Base-by-base conservation (phyloP, 2,888 invertebrate genomes). In the Aporophyla nigra region DNA sequence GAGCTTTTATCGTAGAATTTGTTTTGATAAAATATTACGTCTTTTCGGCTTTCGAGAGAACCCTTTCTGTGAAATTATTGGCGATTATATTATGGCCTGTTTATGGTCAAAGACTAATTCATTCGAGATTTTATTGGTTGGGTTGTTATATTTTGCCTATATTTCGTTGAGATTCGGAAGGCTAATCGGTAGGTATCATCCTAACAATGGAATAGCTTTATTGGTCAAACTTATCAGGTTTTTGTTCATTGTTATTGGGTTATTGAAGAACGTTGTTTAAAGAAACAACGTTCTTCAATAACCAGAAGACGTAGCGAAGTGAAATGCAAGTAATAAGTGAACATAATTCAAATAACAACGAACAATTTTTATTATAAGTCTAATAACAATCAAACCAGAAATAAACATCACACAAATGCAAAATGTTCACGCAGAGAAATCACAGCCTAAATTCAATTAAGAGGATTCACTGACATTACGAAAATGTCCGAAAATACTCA, bases 21-120 rank as follows among this genome's bases (percentile, higher is more conserved):
- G 84, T 87, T 87, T 87, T 83, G 80, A 87, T 88, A 87, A 87
- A 88, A 82, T 88, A 86, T 87, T 78, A 80, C 85, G 75, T 75
- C 83, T 84, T 85, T 76, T 82, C 72, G 72, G 85, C 78, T 82
- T 82, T 79, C 71, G 68, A 78, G 66, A 67, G 78, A 74, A 82
- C 74, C 76, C 83, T 78, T 88, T 80, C 61, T 74, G 56, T 46
- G 33, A 78, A 82, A 85, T 86, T 86, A 81, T 77, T 80, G 72
- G 70, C 73, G 61, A 84, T 84, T 87, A 80, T 84, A 59, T 82
- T 78, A 83, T 62, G 63, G 68, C 59, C 67, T 74, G 69, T 70
- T 83, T 80, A 78, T 76, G 71, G 83, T 68, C 67, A 70, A 69
- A 73, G 40, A 67, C 58, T 74, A 65, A 82, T 84, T 79, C 56